Base-by-base conservation (phyloP, 2,113 vertebrate species). In the Notarius quadriscutis region DNA sequence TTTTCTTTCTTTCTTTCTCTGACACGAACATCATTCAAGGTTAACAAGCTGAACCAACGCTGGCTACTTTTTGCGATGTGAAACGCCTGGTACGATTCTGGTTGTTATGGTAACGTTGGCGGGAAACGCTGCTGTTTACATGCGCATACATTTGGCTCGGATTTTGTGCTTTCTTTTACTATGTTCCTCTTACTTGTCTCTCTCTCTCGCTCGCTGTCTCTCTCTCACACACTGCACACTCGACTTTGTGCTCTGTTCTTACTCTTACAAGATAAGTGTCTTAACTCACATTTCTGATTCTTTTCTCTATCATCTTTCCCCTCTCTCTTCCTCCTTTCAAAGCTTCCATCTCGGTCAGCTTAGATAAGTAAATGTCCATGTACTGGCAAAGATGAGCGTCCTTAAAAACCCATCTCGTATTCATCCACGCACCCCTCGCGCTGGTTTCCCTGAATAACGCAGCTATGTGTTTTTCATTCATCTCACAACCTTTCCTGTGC, bases 221-320 rank as follows among this genome's bases (percentile, higher is more conserved):
- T 87, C 77, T 71, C 48, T 69, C 20, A 50, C 72, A 57, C n/a
- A 55, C 15, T 50, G 8, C 55, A 80, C 27, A 34, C 27, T 77
- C 27, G 77, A 80, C 18, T 58, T 80, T 22, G 27, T 58, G 53
- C 77, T 58, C 27, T 20, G 78, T 80, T 4, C 27, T 20, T 34
- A 20, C 78, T 10, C 2, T 55, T 5, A 80, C 4, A 2, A 7
- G 78, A 80, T 18, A 80, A 58, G 75, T 15, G 7, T 18, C 25
- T 14, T 30, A 75, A 78, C 7, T 7, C 53, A 30, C 8, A 30
- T 57, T 80, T 57, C n/a, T 2, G 2, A 27, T 30, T 67, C 88
- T 90, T 89, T 91, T 91, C 88, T 91, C 90, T 90, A 89, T 91
- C 90, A 41, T 69, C 71, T 51, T 41, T 81, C 58, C 58, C 25